Evolutionary conservation across 2,113 vertebrate genomes (phyloP), one percentile per base, ranked within the genome.

Genomic region (Vicugna pacos): DNA sequence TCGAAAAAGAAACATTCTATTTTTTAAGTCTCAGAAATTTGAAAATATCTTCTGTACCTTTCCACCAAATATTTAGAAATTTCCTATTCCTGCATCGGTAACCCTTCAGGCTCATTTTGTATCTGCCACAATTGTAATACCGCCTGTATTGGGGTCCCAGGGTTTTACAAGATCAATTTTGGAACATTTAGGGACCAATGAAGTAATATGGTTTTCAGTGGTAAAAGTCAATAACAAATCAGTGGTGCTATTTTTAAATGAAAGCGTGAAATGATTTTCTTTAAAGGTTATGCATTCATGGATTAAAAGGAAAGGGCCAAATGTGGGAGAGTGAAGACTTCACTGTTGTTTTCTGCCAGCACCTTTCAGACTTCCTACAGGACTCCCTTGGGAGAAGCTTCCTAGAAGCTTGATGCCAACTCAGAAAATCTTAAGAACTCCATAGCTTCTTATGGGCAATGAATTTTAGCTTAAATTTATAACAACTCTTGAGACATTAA

Each of bases 21-120:
- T 95, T 91, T 93, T 94, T 38, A 75, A 89, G 85, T 67, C 60
- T 93, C 8, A 38, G 69, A 95, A 81, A 73, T 85, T 89, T 79
- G n/a, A 95, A 94, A 91, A 76, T 67, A 3, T 32, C 3, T 75
- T 90, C 62, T 89, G 52, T 93, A 4, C 35, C 7, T 94, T 95
- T 95, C 8, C 5, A 60, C 28, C 35, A 87, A 58, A 94, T 77
- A 80, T 79, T 76, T 52, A 77, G 73, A 92, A 76, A 24, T 4
- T 32, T 89, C 6, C 10, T 28, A 94, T 81, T 50, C 42, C 10
- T 72, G 5, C 19, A 65, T 77, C n/a, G 7, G 79, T 90, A 48
- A 58, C 22, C 50, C 82, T 92, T 24, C 38, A 86, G 28, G 58
- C 69, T 38, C 2, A 42, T 80, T 95, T 93, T 76, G n/a, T 89